Percentiles rank a stretch among this genome's conserved stretches.
Conservation (phyloP, 2,113 vertebrate genomes). For the Cyprinodon tularosa region DNA sequence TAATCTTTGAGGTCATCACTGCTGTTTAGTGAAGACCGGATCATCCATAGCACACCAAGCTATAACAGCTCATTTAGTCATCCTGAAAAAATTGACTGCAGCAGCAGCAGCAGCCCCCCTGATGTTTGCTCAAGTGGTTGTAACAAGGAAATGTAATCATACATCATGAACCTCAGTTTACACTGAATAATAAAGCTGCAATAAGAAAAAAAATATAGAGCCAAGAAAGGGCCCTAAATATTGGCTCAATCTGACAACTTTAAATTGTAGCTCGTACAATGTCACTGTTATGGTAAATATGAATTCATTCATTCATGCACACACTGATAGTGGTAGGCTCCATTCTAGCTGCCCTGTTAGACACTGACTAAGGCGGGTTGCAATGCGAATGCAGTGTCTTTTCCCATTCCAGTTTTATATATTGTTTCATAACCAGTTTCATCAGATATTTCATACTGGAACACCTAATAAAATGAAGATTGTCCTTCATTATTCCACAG, state of each 20-base stretch:
- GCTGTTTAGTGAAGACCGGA: constrained; percentile 41
- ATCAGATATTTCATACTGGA: not conserved
- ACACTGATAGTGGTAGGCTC: no score
- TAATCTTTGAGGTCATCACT: constrained; percentile 38
- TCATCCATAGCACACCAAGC: constrained; percentile 29
- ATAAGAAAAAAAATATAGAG: not conserved
- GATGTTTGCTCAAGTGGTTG: constrained; percentile 21
- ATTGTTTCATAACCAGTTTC: not conserved
- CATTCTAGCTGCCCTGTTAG: no score
- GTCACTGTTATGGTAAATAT: no score
- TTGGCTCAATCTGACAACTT: no score
- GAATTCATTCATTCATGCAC: no score
- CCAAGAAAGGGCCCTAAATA: no score
- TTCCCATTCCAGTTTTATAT: not conserved
- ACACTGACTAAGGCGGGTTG: no score
- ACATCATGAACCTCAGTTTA: not conserved
- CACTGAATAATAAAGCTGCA: not conserved
- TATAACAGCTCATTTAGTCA: constrained; percentile 48
- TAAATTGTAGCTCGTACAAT: no score
- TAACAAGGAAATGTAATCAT: constrained; percentile 8
- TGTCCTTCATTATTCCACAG: no score
- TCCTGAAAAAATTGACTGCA: constrained; percentile 41
- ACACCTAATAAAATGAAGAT: no score
- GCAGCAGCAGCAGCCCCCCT: constrained; percentile 21
- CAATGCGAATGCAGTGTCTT: no score